These are phyloP conservation scores for Synchiropus splendidus DNA, from an alignment of 2,113 vertebrate genomes.

Conservation along the genomic window DNA sequence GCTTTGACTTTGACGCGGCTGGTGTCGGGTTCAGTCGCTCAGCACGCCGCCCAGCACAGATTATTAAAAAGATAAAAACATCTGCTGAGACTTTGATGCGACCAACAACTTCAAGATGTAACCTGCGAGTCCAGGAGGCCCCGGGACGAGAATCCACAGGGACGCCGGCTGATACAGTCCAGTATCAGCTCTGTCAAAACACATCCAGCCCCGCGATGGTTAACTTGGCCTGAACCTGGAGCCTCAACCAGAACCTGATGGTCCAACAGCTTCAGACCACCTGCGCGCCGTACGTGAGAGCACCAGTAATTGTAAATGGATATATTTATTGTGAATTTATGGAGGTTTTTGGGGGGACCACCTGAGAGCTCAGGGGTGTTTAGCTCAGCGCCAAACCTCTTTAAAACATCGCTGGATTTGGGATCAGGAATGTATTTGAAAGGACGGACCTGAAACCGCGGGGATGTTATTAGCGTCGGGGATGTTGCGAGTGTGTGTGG, in stretches of 20 bases:
- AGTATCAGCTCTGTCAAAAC: slow-evolving; percentile 27
- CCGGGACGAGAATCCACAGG: slow-evolving; percentile 2
- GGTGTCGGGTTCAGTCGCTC: slow-evolving; percentile 13
- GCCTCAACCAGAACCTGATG: slow-evolving; percentile 36
- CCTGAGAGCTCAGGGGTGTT: slow-evolving; percentile 18
- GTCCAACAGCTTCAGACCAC: slow-evolving; percentile 23
- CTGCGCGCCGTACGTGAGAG: slow-evolving; percentile 15
- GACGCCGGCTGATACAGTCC: slow-evolving; percentile 10
- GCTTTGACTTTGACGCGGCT: slow-evolving; percentile 3
- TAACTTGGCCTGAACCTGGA: slow-evolving; percentile 25
- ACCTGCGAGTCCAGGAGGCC: slow-evolving; percentile 27
- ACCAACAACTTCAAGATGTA: slow-evolving; percentile 36
- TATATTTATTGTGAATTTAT: slow-evolving; percentile 15
- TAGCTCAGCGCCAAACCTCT: slow-evolving; percentile 30
- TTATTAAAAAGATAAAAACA: slow-evolving; percentile 36
- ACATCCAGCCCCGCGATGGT: slow-evolving; percentile 1
- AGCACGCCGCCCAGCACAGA: slow-evolving; percentile 13
- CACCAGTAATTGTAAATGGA: slow-evolving; percentile 10
- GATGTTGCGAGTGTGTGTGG: no score
- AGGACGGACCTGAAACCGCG: slow-evolving; percentile 33
- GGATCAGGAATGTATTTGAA: slow-evolving; percentile 21
- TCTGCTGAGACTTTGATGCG: slow-evolving; percentile 28
- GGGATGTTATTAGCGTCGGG: slow-evolving; percentile 26
- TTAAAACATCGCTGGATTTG: slow-evolving; percentile 26
- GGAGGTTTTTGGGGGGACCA: slow-evolving; percentile 12